Percentiles rank a stretch among this genome's conserved stretches.
phyloP scores from a whole-genome alignment of 2,888 invertebrate species.

The Chymomyza procnemis region DNA sequence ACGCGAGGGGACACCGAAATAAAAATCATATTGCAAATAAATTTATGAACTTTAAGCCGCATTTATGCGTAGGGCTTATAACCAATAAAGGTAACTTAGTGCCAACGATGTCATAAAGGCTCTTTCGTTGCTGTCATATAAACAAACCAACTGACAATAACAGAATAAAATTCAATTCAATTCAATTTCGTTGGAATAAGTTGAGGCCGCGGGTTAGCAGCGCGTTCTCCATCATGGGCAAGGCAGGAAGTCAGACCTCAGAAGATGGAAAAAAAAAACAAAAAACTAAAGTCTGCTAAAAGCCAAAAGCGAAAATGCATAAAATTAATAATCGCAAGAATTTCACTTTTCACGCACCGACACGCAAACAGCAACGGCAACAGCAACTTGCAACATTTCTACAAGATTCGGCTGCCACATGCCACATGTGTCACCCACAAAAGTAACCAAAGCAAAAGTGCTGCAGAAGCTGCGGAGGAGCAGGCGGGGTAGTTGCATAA shows the following conservation, averaged over 20 bases:
- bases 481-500: constrained; percentile 64
- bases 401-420: constrained; percentile 34
- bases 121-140: constrained; percentile 47
- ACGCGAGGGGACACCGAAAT: neutral
- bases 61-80: constrained; percentile 72
- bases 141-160: constrained; percentile 40
- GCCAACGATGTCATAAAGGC: constrained; percentile 70
- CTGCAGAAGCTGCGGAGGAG: constrained; percentile 8
- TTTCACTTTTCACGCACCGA: constrained; percentile 70
- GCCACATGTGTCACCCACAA: constrained; percentile 69
- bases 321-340: constrained; percentile 74
- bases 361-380: constrained; percentile 37
- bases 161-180: constrained; percentile 15
- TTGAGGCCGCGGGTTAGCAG: neutral
- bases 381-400: constrained; percentile 21
- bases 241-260: neutral
- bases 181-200: neutral
- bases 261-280: neutral
- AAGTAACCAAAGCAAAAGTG: constrained; percentile 21
- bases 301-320: constrained; percentile 64
- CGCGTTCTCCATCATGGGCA: neutral
- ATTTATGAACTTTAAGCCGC: constrained; percentile 71
- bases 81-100: constrained; percentile 72
- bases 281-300: too few relatives aligned
- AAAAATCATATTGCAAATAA: constrained; percentile 43